Base-by-base conservation (phyloP, 2,113 vertebrate genomes). In the Triplophysa siluroides region DNA sequence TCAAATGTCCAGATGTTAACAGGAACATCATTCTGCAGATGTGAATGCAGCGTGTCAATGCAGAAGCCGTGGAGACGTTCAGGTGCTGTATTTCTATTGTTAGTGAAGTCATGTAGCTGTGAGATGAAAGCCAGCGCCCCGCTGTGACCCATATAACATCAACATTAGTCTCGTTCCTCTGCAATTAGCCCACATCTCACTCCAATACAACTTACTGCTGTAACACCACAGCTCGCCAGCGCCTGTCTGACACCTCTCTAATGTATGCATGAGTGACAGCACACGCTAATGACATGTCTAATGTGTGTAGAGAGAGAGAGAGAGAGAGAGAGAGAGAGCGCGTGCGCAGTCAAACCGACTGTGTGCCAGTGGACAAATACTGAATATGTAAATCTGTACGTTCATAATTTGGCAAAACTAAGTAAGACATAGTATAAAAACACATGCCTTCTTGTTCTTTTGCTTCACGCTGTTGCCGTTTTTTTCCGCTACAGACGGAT, bases 131-230 rank as follows among this genome's bases (percentile, higher is more conserved):
- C n/a, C 23, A 33, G 41, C 24, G 54, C 64, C 65, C 80, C 64
- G 24, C 65, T 19, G n/a, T 64, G 65, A 43, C 66, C 64, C 70
- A 52, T 62, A 63, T 70, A 81, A 63, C 69, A 56, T 56, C 19
- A 21, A 74, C 73, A 76, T 76, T 81, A 81, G 54, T 81, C 65
- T 66, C 41, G 19, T 76, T 81, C 56, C 65, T n/a, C 69, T 76
- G 73, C 73, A 81, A 76, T 81, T 81, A 81, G 56, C 65, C 73
- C 65, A 63, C 73, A 70, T 76, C 76, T 81, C 60, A 74, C 26
- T 67, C 54, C 9, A 70, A 71, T 71, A 79, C 67, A 74, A 60
- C 24, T 13, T 47, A 70, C 33, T 71, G 80, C 68, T 76, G n/a
- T 26, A 45, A 21, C 73, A n/a, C 58, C 47, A 62, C 33, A 38